Conservation (phyloP, 53 echinoderm and acorn worm genomes). For the Holothuria leucospilota region DNA sequence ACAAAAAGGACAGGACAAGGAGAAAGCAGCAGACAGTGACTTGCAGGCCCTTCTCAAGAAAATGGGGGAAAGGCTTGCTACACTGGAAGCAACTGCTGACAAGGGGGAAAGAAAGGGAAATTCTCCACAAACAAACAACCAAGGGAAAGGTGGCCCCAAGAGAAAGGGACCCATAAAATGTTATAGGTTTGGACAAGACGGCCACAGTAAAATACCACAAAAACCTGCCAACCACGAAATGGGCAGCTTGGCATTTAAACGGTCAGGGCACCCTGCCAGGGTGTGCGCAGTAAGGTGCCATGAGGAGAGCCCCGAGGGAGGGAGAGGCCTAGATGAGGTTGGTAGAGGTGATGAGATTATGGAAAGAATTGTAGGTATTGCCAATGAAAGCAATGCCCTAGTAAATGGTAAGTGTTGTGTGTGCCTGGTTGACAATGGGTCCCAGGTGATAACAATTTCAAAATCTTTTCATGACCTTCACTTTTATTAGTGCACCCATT, state of each 20-base stretch:
- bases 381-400: constrained; percentile 27
- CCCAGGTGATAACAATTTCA: too few species aligned
- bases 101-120: too few species aligned
- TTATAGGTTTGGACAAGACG: neutral
- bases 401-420: constrained; percentile 14
- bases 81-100: too few species aligned
- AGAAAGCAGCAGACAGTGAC: neutral
- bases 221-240: neutral
- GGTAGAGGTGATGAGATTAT: neutral
- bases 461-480: neutral
- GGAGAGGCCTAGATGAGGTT: too few species aligned
- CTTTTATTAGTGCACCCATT: neutral
- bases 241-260: constrained; percentile 9
- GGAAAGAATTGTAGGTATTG: constrained; percentile 29
- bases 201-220: neutral
- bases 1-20: neutral
- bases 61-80: too few species aligned
- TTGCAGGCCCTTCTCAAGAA: neutral
- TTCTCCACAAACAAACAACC: too few species aligned
- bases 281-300: constrained; percentile 14
- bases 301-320: too few species aligned
- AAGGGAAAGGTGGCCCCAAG: neutral
- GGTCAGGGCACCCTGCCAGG: constrained; percentile 21
- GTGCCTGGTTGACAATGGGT: constrained; percentile 30
- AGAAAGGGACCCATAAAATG: neutral